phyloP scores from a whole-genome alignment of 2,888 invertebrate species.

The Meghimatium bilineatum region DNA sequence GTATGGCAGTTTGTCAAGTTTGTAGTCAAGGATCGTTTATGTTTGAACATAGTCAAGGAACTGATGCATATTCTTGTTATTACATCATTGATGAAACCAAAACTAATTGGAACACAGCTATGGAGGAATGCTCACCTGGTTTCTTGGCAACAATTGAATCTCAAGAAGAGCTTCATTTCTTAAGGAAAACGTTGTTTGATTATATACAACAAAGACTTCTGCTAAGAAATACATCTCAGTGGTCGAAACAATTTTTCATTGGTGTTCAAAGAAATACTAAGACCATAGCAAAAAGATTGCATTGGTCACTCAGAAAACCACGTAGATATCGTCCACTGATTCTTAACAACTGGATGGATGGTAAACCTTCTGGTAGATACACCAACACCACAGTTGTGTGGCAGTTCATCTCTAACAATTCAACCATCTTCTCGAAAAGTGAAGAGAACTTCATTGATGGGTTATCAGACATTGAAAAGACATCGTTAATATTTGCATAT shows the following conservation, averaged over 20 bases:
- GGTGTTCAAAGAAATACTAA: neutral
- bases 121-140: neutral
- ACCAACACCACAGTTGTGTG: neutral
- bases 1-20: neutral
- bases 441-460: neutral
- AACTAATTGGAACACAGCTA: neutral
- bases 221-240: neutral
- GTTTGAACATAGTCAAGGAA: neutral
- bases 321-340: neutral
- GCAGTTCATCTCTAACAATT: neutral
- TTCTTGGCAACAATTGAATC: neutral
- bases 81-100: neutral
- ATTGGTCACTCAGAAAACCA: constrained; percentile 73
- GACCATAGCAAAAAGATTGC: neutral
- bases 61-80: neutral
- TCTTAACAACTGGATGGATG: neutral
- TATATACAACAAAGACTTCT: neutral
- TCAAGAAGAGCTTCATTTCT: neutral
- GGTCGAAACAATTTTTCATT: neutral
- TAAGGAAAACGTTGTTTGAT: neutral
- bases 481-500: too few species aligned
- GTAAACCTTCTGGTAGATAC: neutral
- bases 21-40: neutral
- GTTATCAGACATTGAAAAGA: neutral
- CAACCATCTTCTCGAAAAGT: too few species aligned